Conservation (phyloP, 2,113 vertebrate species). For the Centropus unirufus region DNA sequence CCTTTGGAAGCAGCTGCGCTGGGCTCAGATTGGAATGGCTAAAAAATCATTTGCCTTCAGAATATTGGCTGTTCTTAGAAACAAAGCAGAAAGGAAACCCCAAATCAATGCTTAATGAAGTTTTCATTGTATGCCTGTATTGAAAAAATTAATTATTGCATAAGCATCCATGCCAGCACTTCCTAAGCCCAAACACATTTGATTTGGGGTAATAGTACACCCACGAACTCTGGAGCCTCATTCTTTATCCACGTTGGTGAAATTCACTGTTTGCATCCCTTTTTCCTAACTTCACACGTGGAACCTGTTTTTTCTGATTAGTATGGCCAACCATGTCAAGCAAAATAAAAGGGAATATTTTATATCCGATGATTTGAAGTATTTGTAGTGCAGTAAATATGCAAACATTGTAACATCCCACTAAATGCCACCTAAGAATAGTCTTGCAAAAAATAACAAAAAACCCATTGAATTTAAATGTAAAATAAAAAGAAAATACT, state of each 20-base stretch:
- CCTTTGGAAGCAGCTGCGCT: slow-evolving; percentile 30
- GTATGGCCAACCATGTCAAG: not conserved
- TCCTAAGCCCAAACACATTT: not conserved
- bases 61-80: not conserved
- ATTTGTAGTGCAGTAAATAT: slow-evolving; percentile 43
- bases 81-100: not conserved
- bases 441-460: not conserved
- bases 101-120: not conserved
- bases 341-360: not conserved
- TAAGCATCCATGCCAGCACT: not conserved
- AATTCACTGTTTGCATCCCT: not conserved
- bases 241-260: not conserved
- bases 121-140: too few relatives aligned
- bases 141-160: not conserved
- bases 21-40: not conserved
- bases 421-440: slow-evolving; percentile 37
- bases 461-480: not conserved
- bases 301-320: slow-evolving; percentile 39
- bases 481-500: not conserved
- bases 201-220: not conserved
- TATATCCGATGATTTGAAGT: slow-evolving; percentile 16
- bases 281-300: not conserved
- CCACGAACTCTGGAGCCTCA: not conserved
- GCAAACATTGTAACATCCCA: slow-evolving; percentile 41
- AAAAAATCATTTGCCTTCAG: not conserved